phyloP scores from a whole-genome alignment of 2,113 vertebrate genomes.

The Suncus etruscus region DNA sequence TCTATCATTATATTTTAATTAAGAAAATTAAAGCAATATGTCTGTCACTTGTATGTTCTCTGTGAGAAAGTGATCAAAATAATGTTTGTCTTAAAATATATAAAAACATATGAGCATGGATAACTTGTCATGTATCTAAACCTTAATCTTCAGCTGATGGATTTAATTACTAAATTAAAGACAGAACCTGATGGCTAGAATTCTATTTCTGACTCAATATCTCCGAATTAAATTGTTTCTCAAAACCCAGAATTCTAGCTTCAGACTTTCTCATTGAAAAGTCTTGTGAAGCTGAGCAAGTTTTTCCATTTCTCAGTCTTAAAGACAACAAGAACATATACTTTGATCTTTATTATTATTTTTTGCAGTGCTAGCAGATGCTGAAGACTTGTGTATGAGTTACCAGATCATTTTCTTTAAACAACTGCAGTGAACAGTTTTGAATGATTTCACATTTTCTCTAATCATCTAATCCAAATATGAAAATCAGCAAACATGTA shows the following conservation, averaged over 20 bases:
- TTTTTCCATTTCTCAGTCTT: slow-evolving; percentile 31
- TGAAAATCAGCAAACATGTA: not conserved
- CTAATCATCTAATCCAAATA: not conserved
- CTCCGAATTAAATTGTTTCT: slow-evolving; percentile 12
- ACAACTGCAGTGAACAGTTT: not conserved
- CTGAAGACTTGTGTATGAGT: slow-evolving; percentile 30
- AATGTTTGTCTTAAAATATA: slow-evolving; percentile 40
- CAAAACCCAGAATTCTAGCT: slow-evolving; percentile 48
- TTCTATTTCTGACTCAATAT: slow-evolving; percentile 29
- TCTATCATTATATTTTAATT: not conserved
- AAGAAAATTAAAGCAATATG: not conserved
- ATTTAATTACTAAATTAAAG: not conserved
- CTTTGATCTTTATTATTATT: slow-evolving; percentile 12
- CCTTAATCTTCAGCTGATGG: not conserved
- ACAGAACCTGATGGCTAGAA: not conserved
- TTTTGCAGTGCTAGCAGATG: slow-evolving; percentile 19
- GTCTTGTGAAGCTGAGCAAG: not conserved
- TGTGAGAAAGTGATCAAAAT: not conserved
- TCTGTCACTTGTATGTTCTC: not conserved
- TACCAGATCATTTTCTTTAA: not conserved
- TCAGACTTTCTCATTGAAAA: not conserved
- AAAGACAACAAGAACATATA: not conserved
- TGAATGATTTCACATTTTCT: slow-evolving; percentile 43
- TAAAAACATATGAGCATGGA: not conserved
- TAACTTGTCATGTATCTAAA: not conserved